Conservation (phyloP, 2,113 vertebrate species). For the Struthidea cinerea region DNA sequence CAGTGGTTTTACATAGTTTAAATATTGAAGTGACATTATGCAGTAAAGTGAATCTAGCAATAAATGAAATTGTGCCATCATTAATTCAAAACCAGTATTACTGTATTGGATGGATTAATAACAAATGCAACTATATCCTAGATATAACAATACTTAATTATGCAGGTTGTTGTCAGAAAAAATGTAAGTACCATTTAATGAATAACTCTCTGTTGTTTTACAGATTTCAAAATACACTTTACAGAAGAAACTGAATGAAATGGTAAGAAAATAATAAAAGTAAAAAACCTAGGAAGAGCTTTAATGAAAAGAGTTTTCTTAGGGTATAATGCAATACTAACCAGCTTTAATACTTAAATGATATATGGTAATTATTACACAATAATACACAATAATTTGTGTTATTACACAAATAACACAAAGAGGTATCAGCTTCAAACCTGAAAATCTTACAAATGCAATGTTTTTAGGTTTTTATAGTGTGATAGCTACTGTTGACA, state of each 20-base stretch:
- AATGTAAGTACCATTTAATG: background rate
- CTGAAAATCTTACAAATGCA: background rate
- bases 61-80: background rate
- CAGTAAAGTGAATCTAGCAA: background rate
- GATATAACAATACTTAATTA: background rate
- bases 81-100: background rate
- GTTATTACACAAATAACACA: background rate
- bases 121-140: background rate
- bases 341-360: background rate
- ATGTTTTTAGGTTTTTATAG: background rate
- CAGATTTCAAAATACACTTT: conserved; percentile 93
- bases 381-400: too few relatives aligned
- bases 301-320: background rate
- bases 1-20: background rate
- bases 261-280: conserved; percentile 79
- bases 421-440: background rate
- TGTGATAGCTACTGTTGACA: background rate
- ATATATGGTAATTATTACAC: background rate
- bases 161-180: background rate
- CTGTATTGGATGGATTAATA: background rate
- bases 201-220: conserved; percentile 61
- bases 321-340: background rate
- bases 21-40: background rate
- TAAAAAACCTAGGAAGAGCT: background rate
- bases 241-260: conserved; percentile 90